phyloP scores from a whole-genome alignment of 1,140 invertebrate species.

The Steinernema khuongi region DNA sequence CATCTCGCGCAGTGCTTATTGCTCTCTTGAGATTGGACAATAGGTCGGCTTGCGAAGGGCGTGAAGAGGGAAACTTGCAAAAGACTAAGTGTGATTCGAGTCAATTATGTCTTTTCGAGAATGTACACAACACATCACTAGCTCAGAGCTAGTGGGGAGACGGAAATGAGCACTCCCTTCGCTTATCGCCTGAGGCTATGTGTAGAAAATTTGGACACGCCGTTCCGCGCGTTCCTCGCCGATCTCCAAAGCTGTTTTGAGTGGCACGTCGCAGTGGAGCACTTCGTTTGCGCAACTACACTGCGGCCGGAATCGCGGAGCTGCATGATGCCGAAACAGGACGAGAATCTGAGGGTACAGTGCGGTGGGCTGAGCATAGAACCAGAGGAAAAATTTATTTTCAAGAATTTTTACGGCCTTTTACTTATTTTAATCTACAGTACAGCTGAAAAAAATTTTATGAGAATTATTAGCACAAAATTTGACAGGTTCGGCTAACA shows the following conservation, averaged over 20 bases:
- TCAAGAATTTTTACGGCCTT: no score
- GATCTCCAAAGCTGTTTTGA: slow-evolving; percentile 14
- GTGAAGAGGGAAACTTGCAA: not conserved
- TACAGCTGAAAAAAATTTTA: no score
- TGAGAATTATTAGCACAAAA: no score
- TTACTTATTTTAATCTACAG: no score
- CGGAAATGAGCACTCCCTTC: not conserved
- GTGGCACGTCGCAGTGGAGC: not conserved
- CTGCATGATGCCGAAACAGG: not conserved
- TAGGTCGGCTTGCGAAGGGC: not conserved
- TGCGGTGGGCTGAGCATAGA: no score
- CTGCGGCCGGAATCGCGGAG: not conserved
- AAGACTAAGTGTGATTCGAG: slow-evolving; percentile 7
- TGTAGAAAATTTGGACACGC: not conserved
- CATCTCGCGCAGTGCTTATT: not conserved
- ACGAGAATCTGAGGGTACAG: no score
- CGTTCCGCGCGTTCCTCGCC: not conserved
- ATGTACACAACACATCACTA: not conserved
- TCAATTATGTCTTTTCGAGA: slow-evolving; percentile 7
- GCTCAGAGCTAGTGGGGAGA: not conserved
- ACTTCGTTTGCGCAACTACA: not conserved
- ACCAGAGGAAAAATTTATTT: no score
- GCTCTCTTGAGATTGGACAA: not conserved
- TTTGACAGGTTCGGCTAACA: no score
- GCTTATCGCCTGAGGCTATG: not conserved